A percentile compares a stretch with the other conserved stretches of the same genome.
Conservation (phyloP, 2,888 invertebrate species). For the Agriopis marginaria region DNA sequence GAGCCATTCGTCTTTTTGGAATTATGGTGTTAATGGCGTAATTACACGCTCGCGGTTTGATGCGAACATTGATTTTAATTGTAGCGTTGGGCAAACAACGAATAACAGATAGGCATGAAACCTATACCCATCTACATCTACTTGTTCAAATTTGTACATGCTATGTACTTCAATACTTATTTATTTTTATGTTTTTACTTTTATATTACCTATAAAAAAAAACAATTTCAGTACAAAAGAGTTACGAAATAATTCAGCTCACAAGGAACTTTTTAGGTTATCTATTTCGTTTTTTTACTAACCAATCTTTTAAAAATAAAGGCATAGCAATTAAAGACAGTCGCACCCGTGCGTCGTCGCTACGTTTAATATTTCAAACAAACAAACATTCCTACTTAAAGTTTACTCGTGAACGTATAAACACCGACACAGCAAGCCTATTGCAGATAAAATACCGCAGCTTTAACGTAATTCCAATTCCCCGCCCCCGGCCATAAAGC, state of each 20-base stretch:
- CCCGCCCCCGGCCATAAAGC: constrained; percentile 26
- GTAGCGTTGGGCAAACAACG: constrained; percentile 8
- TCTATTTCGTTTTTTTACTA: too few species aligned
- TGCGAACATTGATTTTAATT: constrained; percentile 29
- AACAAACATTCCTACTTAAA: too few species aligned
- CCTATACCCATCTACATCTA: neutral
- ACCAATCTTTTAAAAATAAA: too few species aligned
- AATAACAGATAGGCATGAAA: neutral
- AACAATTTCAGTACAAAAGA: too few species aligned
- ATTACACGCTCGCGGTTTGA: constrained; percentile 40
- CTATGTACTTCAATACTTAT: too few species aligned
- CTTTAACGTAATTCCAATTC: neutral
- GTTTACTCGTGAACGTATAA: too few species aligned
- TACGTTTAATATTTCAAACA: too few species aligned
- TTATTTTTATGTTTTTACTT: neutral
- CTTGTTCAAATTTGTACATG: too few species aligned
- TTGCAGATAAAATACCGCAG: constrained; percentile 28
- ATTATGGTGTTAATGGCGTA: constrained; percentile 48
- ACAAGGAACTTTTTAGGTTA: too few species aligned
- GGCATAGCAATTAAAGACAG: too few species aligned
- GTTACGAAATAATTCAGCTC: neutral
- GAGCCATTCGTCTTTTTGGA: constrained; percentile 46
- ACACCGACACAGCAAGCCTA: constrained; percentile 1
- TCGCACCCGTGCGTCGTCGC: too few species aligned
- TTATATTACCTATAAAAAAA: neutral